Conservation (phyloP, 2,888 invertebrate genomes). For the Clanis bilineata region DNA sequence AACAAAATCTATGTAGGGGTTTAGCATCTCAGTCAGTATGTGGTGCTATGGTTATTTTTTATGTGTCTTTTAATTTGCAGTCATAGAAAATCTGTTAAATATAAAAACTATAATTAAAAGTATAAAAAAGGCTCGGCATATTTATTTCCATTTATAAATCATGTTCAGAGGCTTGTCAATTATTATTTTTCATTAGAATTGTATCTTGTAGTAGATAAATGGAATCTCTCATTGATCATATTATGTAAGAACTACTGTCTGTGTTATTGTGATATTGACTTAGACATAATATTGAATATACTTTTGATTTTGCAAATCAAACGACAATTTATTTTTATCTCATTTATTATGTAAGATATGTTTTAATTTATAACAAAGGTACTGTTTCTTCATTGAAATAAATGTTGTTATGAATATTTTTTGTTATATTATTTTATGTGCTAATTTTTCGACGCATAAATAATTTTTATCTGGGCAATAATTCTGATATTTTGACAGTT, state of each 20-base stretch:
- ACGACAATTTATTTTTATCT: slow-evolving; percentile 10
- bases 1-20: neutral
- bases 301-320: neutral
- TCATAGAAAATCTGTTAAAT: neutral
- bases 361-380: slow-evolving; percentile 7
- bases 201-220: neutral
- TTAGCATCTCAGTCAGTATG: neutral
- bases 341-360: slow-evolving; percentile 16
- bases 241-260: neutral
- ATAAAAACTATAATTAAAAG: neutral
- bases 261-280: slow-evolving; percentile 12
- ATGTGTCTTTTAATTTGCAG: slow-evolving; percentile 5
- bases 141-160: neutral
- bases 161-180: slow-evolving; percentile 3
- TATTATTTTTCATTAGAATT: neutral
- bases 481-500: too few relatives aligned
- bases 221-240: neutral
- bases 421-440: slow-evolving; percentile 27
- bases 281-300: neutral
- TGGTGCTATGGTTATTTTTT: slow-evolving; percentile 9
- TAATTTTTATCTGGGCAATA: too few relatives aligned
- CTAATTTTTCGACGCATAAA: too few relatives aligned
- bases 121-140: neutral
- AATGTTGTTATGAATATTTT: slow-evolving; percentile 15
- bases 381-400: slow-evolving; percentile 6